Evolutionary conservation across 2,113 vertebrate genomes (phyloP), one percentile per base, ranked within the genome.

Genomic region (Lophochroa leadbeateri): DNA sequence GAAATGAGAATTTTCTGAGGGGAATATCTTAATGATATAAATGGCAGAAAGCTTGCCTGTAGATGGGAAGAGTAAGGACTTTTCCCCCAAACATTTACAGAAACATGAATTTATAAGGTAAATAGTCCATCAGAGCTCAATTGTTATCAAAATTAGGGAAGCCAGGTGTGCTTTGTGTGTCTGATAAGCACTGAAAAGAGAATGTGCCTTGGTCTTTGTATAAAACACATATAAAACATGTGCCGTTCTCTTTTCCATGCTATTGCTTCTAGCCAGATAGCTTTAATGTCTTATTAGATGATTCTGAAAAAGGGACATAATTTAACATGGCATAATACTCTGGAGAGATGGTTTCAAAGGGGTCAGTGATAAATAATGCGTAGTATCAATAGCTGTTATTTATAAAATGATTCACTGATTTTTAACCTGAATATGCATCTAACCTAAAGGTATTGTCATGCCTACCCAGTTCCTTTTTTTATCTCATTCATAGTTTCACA

Each of bases 241-340:
- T 52, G 27, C 14, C 1, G 0, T 39, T 89, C 25, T 72, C 33
- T 94, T 87, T 78, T 78, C 27, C 20, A 49, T 35, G 35, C 12
- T 70, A 31, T 65, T 90, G 35, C 35, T 88, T 90, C 41, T 37
- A 80, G 25, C 2, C 44, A 80, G 35, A 17, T 43, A 92, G 69
- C 70, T 92, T 88, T 76, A 94, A 60, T 57, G 75, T 57, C 67
- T 69, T 72, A 71, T 85, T 69, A 94, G 85, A 94, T 41, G 39
- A 77, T 64, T 92, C 37, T 29, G 29, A 61, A 90, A 90, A 92
- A 44, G 5, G 5, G n/a, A 90, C 17, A 60, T 61, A 92, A 95
- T 80, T 72, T 97, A 70, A 88, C n/a, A 47, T 55, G n/a, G 28
- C 58, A 77, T 83, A 88, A 60, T 85, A 58, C 58, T 80, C 47